Conservation (phyloP, 2,797 vertebrate species). For the Myotis myotis region DNA sequence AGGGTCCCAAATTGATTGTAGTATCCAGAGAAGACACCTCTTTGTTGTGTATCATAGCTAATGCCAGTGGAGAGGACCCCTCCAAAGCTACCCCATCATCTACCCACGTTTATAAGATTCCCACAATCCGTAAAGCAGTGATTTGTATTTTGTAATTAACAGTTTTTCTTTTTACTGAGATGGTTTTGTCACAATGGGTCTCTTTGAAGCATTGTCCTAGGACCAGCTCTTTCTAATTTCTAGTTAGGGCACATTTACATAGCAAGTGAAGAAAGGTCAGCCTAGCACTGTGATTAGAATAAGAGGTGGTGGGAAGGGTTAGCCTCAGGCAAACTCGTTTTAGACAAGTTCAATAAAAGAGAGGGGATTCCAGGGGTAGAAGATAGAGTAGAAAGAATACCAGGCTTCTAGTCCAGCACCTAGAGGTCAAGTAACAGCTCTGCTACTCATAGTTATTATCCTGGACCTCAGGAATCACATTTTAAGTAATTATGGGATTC, state of each 20-base stretch:
- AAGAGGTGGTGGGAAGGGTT: not conserved
- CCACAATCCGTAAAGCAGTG: not conserved
- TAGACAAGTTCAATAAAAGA: constrained; percentile 7
- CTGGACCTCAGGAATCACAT: not conserved
- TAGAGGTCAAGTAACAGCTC: not conserved
- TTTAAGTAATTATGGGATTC: not conserved
- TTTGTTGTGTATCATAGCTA: not conserved
- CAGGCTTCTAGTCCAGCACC: not conserved
- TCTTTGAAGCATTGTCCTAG: constrained; percentile 17
- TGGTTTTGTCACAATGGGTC: not conserved
- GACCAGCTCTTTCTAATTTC: constrained; percentile 27
- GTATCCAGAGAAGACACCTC: not conserved
- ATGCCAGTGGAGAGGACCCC: not conserved
- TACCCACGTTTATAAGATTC: not conserved
- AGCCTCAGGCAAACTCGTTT: constrained; percentile 4
- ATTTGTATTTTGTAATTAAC: constrained; percentile 44
- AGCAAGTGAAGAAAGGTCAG: constrained; percentile 1
- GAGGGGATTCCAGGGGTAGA: not conserved
- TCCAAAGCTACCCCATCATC: not conserved
- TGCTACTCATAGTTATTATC: not conserved
- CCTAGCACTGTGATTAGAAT: constrained; percentile 13
- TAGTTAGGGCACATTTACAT: not conserved
- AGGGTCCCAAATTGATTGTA: not conserved
- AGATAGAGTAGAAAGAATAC: not conserved
- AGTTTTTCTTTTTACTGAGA: not conserved